Conservation (phyloP, 2,888 invertebrate species). For the Scaptomyza polygonia region DNA sequence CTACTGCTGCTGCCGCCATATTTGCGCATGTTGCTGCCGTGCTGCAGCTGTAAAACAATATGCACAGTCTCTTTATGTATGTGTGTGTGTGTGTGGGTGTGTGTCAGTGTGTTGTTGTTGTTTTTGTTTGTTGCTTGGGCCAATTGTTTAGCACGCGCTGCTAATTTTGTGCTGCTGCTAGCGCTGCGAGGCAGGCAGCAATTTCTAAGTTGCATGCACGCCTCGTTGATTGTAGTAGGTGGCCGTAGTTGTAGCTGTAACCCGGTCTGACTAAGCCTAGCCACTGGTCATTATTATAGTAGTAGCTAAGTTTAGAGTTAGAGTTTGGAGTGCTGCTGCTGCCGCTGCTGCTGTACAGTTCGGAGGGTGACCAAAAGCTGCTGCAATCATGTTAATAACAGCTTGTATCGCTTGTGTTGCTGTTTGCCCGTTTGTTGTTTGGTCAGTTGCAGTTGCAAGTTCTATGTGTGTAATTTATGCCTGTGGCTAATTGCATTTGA, state of each 20-base stretch:
- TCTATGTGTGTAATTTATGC: constrained; percentile 72
- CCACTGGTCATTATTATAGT: constrained; percentile 49
- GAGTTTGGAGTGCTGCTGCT: constrained; percentile 26
- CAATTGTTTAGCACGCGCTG: constrained; percentile 80
- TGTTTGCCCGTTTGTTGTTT: constrained; percentile 38
- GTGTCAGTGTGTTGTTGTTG: constrained; percentile 54
- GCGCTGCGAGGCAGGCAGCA: constrained; percentile 71
- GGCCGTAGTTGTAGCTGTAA: constrained; percentile 29
- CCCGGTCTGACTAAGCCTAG: constrained; percentile 21
- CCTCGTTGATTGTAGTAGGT: constrained; percentile 81
- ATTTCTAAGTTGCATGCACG: constrained; percentile 81
- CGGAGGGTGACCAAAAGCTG: constrained; percentile 57
- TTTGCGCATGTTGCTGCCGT: constrained; percentile 59
- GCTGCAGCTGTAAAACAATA: constrained; percentile 77
- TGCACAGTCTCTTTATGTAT: constrained; percentile 41
- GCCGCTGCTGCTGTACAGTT: constrained; percentile 44
- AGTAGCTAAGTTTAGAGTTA: constrained; percentile 2
- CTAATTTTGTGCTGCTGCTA: constrained; percentile 67
- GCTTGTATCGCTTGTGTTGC: constrained; percentile 43
- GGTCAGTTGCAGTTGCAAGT: constrained; percentile 62
- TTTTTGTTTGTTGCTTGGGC: constrained; percentile 47
- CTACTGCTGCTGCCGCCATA: constrained; percentile 68
- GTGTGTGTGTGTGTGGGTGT: constrained; percentile 49
- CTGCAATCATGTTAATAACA: constrained; percentile 77
- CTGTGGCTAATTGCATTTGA: constrained; percentile 74